Evolutionary conservation across 2,888 invertebrate species (phyloP), one percentile per base, ranked within the genome.

Genomic region (Gymnocheta viridis): DNA sequence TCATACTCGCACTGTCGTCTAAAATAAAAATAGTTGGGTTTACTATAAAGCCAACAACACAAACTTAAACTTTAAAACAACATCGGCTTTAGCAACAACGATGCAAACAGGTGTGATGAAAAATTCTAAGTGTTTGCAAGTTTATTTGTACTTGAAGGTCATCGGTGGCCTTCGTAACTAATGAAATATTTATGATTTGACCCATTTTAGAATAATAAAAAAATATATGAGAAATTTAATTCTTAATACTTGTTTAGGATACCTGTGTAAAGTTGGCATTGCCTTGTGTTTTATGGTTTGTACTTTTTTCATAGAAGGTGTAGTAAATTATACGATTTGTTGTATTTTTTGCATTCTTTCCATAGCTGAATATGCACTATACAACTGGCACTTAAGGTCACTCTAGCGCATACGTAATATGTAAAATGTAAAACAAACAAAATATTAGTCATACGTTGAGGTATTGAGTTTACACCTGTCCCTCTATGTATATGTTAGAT

Each of bases 101-200:
- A 41, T 10, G 73, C 81, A 73, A 67, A 81, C 80, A 84, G 81
- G 84, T 81, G 77, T 77, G 77, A 62, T 64, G 32, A 19, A n/a
- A 32, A 22, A n/a, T n/a, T 7, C 2, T 41, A 9, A 51, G 10
- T 38, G 7, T 54, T 32, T 10, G 35, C 27, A 27, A 17, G 17
- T 29, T 60, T 56, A n/a, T 76, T 66, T 70, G 24, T n/a, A 38
- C 66, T 62, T 81, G 77, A 84, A 81, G 84, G 76, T 69, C 73
- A 69, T 24, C 29, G 17, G n/a, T 81, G 77, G 72, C 84, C 84
- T 81, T 72, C 77, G 32, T 49, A 73, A 62, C 67, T 72, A 83
- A 80, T 83, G 60, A 67, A 72, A 80, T 77, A 80, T 77, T 80
- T 83, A 83, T 77, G 80, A 76, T 56, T 77, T 84, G 84, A 81